These are phyloP conservation scores for Melieria picta DNA, from an alignment of 2,888 invertebrate species.

Conservation along the genomic window DNA sequence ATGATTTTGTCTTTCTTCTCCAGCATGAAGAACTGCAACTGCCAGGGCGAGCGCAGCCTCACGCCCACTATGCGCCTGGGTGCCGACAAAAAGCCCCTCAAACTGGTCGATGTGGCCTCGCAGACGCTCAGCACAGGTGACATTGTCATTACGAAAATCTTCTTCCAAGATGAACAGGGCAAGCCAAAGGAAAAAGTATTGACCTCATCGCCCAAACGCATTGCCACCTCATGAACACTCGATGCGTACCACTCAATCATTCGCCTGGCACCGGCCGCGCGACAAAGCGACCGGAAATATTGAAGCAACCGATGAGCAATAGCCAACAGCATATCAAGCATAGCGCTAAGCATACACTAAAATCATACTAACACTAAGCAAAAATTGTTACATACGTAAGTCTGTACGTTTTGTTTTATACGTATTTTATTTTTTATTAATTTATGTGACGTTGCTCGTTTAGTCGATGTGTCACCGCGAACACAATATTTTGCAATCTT, in stretches of 20 bases:
- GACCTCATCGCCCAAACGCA: conserved; percentile 68
- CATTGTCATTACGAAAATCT: conserved; percentile 89
- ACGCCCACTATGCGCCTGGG: conserved; percentile 49
- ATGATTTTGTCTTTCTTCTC: conserved; percentile 26
- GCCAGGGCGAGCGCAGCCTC: conserved; percentile 57
- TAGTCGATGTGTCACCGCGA: too few species aligned
- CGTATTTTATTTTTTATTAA: conserved; percentile 10
- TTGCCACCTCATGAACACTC: conserved; percentile 35
- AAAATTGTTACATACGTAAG: conserved; percentile 11
- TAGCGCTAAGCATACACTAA: background rate
- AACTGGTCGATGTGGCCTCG: conserved; percentile 69
- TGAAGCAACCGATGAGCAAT: background rate
- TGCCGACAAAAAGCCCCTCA: conserved; percentile 52
- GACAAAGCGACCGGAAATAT: too few species aligned
- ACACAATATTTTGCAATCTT: too few species aligned
- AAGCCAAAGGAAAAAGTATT: conserved; percentile 68
- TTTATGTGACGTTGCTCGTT: background rate
- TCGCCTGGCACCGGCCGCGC: too few species aligned
- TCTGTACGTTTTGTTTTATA: background rate
- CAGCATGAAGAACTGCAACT: conserved; percentile 64
- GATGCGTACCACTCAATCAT: too few species aligned
- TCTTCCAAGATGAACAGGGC: conserved; percentile 71
- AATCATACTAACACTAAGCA: conserved; percentile 10
- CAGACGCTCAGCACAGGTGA: conserved; percentile 93
- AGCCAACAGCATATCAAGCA: conserved; percentile 9